These are phyloP conservation scores for Physeter macrocephalus DNA, from an alignment of 2,113 vertebrate species.

Conservation along the genomic window DNA sequence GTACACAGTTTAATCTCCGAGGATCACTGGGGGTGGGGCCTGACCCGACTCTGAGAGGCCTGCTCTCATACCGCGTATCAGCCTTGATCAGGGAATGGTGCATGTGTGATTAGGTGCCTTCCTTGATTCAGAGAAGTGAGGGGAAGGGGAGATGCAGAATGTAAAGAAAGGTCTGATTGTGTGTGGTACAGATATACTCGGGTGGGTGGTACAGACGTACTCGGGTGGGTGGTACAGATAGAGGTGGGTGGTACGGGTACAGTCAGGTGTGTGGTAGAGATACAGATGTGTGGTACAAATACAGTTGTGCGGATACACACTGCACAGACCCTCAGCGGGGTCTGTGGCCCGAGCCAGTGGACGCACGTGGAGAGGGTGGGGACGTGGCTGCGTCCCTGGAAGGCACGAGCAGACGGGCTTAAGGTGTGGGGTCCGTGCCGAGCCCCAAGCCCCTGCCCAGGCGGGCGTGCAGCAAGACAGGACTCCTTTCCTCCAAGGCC, in stretches of 20 bases:
- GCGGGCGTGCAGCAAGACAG: too few relatives aligned
- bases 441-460: not conserved
- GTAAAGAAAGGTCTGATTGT: not conserved
- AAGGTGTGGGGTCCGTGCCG: not conserved
- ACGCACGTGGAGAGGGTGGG: too few relatives aligned
- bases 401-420: not conserved
- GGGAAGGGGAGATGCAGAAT: not conserved
- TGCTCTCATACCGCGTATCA: rapidly evolving
- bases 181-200: not conserved
- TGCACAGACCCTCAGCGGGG: not conserved
- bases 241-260: too few relatives aligned
- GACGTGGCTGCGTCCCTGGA: not conserved
- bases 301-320: too few relatives aligned
- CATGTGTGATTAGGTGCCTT: rapidly evolving
- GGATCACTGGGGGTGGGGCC: not conserved
- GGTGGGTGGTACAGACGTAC: not conserved
- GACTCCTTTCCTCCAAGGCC: too few relatives aligned
- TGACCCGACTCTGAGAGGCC: not conserved
- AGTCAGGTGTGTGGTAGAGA: too few relatives aligned
- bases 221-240: not conserved
- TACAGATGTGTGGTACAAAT: too few relatives aligned
- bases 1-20: not conserved
- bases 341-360: not conserved
- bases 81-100: not conserved
- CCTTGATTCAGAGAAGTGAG: not conserved